A percentile compares a stretch with the other conserved stretches of the same genome.
Conservation (phyloP, 2,113 vertebrate species). For the Myiozetetes cayanensis region DNA sequence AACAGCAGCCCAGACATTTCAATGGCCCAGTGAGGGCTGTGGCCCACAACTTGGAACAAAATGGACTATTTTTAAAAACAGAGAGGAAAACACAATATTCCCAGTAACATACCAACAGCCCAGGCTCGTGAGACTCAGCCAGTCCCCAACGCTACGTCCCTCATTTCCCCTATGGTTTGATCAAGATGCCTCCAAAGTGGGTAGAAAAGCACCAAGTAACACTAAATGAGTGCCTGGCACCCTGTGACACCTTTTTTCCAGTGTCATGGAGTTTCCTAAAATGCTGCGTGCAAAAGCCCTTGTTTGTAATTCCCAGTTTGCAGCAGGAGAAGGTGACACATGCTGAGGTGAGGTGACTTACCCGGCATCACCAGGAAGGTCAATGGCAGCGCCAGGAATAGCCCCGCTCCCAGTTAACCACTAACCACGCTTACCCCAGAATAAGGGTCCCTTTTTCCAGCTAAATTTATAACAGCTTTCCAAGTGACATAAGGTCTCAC, state of each 20-base stretch:
- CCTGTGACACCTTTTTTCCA: conserved; percentile 45
- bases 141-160: background rate
- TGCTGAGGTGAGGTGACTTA: conserved; percentile 27
- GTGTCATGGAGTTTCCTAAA: background rate
- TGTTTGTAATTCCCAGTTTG: conserved; percentile 21
- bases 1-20: background rate
- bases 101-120: background rate
- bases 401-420: conserved; percentile 50
- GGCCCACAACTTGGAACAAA: conserved; percentile 4
- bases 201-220: background rate
- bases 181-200: background rate
- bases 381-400: conserved; percentile 61
- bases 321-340: conserved; percentile 54
- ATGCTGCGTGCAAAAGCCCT: background rate
- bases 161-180: background rate
- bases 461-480: conserved; percentile 54
- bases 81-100: background rate
- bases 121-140: background rate
- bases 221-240: background rate
- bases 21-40: background rate
- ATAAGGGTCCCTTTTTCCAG: conserved; percentile 66
- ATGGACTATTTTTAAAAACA: conserved; percentile 23
- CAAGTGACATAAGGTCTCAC: conserved; percentile 57
- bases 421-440: conserved; percentile 62
- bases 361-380: background rate